Evolutionary conservation across 2,888 invertebrate genomes (phyloP).

Genomic region (Conus canariensis): DNA sequence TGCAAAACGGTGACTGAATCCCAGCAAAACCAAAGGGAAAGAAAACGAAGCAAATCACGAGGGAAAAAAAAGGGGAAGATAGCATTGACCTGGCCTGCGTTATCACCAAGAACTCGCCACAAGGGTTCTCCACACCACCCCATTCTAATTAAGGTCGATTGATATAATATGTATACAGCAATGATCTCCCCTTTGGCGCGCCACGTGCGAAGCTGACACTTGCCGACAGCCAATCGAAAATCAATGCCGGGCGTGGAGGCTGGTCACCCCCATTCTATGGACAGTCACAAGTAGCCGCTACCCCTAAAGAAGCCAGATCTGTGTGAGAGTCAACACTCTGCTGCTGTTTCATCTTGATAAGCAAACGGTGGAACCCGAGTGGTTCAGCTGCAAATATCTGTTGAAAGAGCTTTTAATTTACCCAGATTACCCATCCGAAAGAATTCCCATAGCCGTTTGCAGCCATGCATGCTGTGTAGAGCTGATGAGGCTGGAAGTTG

Average conservation of each 20-base stretch:
- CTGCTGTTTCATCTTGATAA: conserved; percentile 51
- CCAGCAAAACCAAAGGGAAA: background rate
- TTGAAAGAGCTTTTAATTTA: conserved; percentile 51
- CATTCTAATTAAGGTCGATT: conserved; percentile 54
- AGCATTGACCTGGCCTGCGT: conserved; percentile 13
- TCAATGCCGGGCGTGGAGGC: conserved; percentile 26
- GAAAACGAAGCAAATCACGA: background rate
- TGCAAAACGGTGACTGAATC: conserved; percentile 28
- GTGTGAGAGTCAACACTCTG: conserved; percentile 45
- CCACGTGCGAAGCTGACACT: conserved; percentile 6
- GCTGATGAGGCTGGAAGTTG: conserved; percentile 1
- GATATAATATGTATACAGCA: conserved; percentile 57
- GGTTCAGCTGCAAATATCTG: conserved; percentile 49
- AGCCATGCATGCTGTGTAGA: conserved; percentile 20
- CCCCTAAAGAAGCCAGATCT: conserved; percentile 18
- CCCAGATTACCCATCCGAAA: conserved; percentile 44
- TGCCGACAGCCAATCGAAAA: conserved; percentile 41
- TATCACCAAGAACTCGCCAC: conserved; percentile 19
- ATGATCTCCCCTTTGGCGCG: conserved; percentile 49
- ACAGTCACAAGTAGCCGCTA: conserved; percentile 35
- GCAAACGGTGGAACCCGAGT: conserved; percentile 39
- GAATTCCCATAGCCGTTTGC: background rate
- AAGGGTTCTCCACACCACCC: conserved; percentile 20
- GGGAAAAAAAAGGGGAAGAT: background rate
- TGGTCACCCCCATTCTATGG: conserved; percentile 35